phyloP scores from a whole-genome alignment of 2,113 vertebrate species.

The Indicator maculatus region DNA sequence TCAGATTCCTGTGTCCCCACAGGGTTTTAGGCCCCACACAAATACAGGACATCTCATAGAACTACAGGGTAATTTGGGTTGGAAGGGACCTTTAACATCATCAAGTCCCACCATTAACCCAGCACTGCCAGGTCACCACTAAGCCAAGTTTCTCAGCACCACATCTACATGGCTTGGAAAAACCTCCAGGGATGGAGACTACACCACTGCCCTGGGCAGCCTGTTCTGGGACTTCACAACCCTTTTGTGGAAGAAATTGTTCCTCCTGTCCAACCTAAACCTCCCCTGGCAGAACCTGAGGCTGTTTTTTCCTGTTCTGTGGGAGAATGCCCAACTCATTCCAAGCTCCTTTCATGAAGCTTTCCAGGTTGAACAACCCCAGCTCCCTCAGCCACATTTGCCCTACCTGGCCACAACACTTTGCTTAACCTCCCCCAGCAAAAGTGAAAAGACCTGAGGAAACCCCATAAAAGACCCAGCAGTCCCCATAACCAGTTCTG shows the following conservation, averaged over 20 bases:
- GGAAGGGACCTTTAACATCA: not conserved
- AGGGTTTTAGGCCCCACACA: rapidly evolving
- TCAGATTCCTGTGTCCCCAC: rapidly evolving
- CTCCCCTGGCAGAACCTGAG: not conserved
- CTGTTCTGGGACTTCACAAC: not conserved
- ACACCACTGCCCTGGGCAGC: not conserved
- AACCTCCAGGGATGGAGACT: not conserved
- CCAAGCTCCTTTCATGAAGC: not conserved
- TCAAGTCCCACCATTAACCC: no score
- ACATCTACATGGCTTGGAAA: no score
- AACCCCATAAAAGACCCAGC: not conserved
- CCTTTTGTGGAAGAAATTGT: not conserved
- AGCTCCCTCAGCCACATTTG: not conserved
- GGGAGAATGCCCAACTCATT: not conserved
- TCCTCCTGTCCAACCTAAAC: not conserved
- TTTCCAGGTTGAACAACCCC: not conserved
- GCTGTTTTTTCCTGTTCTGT: not conserved
- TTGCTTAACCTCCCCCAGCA: not conserved
- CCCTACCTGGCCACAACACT: not conserved
- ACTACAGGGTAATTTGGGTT: not conserved
- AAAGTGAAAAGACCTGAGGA: not conserved
- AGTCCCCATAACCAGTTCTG: rapidly evolving
- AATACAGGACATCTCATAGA: not conserved
- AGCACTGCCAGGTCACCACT: no score
- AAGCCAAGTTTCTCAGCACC: no score